These are phyloP conservation scores for Chironomus riparius DNA, from an alignment of 2,888 invertebrate species.

Conservation along the genomic window DNA sequence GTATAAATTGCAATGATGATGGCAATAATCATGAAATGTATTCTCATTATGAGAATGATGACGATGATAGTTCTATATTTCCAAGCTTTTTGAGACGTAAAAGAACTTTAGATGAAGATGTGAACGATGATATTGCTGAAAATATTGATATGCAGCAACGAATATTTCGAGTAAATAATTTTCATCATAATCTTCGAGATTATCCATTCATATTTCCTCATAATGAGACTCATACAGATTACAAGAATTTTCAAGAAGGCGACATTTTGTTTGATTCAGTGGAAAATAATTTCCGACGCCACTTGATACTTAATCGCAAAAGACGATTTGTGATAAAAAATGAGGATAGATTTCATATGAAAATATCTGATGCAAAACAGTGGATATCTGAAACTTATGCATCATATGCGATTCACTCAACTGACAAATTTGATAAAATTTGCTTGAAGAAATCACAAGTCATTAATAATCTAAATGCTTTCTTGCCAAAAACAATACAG, in stretches of 20 bases:
- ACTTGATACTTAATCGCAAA: conserved; percentile 46
- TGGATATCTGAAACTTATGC: conserved; percentile 82
- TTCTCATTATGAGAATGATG: conserved; percentile 42
- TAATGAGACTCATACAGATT: conserved; percentile 30
- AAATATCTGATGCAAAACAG: conserved; percentile 67
- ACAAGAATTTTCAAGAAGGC: conserved; percentile 41
- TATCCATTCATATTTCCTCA: conserved; percentile 27
- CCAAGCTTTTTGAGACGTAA: conserved; percentile 44
- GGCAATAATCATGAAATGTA: conserved; percentile 46
- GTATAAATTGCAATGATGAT: conserved; percentile 58
- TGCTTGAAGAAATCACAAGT: conserved; percentile 71
- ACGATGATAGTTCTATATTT: conserved; percentile 42
- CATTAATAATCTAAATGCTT: conserved; percentile 67
- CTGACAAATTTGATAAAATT: conserved; percentile 69
- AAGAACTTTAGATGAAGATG: conserved; percentile 33
- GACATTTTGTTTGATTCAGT: conserved; percentile 49
- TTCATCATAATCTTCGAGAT: conserved; percentile 27
- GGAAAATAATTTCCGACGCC: conserved; percentile 46
- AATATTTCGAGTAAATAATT: conserved; percentile 31
- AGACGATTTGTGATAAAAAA: conserved; percentile 45
- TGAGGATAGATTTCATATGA: conserved; percentile 54
- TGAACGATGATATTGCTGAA: too few species aligned
- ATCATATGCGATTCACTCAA: conserved; percentile 77
- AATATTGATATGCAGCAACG: conserved; percentile 35
- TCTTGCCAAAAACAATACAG: conserved; percentile 63